Evolutionary conservation across 2,888 invertebrate species (phyloP).

Genomic region (Eueremaeus valkanovi): DNA sequence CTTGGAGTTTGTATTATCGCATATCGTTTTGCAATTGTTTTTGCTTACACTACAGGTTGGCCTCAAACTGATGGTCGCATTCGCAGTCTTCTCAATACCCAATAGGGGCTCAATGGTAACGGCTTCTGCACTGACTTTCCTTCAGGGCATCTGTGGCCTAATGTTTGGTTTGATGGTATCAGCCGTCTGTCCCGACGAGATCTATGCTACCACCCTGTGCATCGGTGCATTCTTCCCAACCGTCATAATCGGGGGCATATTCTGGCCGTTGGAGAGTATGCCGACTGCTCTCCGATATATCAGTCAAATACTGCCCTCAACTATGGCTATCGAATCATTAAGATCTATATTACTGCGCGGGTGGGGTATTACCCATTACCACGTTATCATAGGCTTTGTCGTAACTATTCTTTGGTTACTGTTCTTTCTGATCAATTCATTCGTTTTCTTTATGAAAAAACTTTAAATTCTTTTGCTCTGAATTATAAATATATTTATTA

Average conservation of each 20-base stretch:
- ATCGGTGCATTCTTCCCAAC: conserved; percentile 36
- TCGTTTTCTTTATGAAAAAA: conserved; percentile 28
- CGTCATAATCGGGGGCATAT: conserved; percentile 37
- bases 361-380: conserved; percentile 62
- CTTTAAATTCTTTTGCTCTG: conserved; percentile 4
- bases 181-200: conserved; percentile 37
- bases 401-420: conserved; percentile 73
- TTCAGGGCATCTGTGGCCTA: conserved; percentile 93
- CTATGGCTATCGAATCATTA: conserved; percentile 67
- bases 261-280: conserved; percentile 40
- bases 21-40: conserved; percentile 88
- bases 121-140: conserved; percentile 75
- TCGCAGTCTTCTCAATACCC: conserved; percentile 81
- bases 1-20: conserved; percentile 85
- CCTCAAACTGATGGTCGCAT: conserved; percentile 83
- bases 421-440: conserved; percentile 44
- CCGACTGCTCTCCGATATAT: neutral
- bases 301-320: conserved; percentile 25
- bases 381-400: conserved; percentile 71
- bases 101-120: conserved; percentile 79
- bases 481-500: no score
- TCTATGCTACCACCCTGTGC: conserved; percentile 33
- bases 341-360: conserved; percentile 73
- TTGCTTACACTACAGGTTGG: conserved; percentile 85
- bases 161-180: conserved; percentile 63